A percentile compares a stretch with the other conserved stretches of the same genome.
Evolutionary conservation across 2,113 vertebrate genomes (phyloP).

Genomic region (Syngnathus floridae): DNA sequence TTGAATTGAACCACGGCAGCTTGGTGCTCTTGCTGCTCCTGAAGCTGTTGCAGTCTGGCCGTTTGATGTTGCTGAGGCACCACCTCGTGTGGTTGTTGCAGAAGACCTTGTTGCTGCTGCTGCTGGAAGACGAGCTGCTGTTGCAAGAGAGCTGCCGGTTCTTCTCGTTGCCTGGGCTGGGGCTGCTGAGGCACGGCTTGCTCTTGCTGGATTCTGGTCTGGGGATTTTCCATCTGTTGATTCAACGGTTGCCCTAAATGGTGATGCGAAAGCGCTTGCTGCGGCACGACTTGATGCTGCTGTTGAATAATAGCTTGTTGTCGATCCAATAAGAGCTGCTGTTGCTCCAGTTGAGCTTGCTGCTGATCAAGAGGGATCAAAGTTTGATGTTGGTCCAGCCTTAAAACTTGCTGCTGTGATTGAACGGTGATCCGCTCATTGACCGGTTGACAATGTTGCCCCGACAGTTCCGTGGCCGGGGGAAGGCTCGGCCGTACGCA

Average conservation of each 20-base stretch:
- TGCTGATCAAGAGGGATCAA: conserved; percentile 41
- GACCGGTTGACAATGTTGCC: conserved; percentile 44
- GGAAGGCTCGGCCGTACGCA: conserved; percentile 38
- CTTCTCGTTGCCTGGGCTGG: conserved; percentile 53
- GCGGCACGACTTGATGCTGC: conserved; percentile 32
- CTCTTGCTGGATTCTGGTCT: conserved; percentile 54
- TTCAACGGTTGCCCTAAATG: conserved; percentile 44
- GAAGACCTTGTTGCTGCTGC: conserved; percentile 52
- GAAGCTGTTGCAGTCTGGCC: conserved; percentile 51
- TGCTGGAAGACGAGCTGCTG: conserved; percentile 56
- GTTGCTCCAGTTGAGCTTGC: conserved; percentile 42
- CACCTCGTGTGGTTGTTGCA: conserved; percentile 59
- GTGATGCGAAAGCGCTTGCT: conserved; percentile 27
- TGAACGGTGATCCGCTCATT: conserved; percentile 46
- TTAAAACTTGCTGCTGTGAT: conserved; percentile 46
- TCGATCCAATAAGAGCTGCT: conserved; percentile 50
- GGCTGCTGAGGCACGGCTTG: conserved; percentile 49
- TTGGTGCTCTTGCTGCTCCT: conserved; percentile 53
- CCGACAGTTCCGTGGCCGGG: conserved; percentile 38
- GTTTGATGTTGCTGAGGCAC: conserved; percentile 55
- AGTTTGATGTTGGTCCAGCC: conserved; percentile 51
- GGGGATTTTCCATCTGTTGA: conserved; percentile 51
- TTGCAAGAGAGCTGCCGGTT: conserved; percentile 43
- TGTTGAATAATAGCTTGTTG: conserved; percentile 39
- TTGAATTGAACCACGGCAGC: conserved; percentile 47